These are phyloP conservation scores for Lacanobia oleracea DNA, from an alignment of 2,888 invertebrate species.

Conservation along the genomic window DNA sequence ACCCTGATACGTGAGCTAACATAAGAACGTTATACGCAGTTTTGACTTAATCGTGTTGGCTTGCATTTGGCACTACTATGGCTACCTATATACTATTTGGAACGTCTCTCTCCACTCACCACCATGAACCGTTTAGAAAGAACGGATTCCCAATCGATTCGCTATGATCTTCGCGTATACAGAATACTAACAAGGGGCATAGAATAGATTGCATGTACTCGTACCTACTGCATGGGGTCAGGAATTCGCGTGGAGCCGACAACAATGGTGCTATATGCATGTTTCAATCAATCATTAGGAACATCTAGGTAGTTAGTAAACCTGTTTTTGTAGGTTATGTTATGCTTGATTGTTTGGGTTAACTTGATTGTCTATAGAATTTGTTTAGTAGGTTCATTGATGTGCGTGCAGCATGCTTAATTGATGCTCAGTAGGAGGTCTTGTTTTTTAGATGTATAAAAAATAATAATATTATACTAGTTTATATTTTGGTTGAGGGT, in stretches of 20 bases:
- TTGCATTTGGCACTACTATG: background rate
- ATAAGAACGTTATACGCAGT: background rate
- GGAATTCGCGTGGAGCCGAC: slow-evolving; percentile 52
- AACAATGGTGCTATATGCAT: slow-evolving; percentile 56
- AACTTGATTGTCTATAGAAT: slow-evolving; percentile 26
- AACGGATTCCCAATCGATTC: slow-evolving; percentile 49
- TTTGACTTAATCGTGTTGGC: background rate
- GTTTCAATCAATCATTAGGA: slow-evolving; percentile 39
- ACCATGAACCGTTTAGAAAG: slow-evolving; percentile 55
- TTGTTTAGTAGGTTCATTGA: slow-evolving; percentile 12
- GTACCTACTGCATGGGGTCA: slow-evolving; percentile 7
- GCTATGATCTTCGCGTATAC: slow-evolving; percentile 35
- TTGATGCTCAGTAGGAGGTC: background rate
- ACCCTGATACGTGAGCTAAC: background rate
- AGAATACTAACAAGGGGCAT: slow-evolving; percentile 53
- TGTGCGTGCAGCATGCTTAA: slow-evolving; percentile 20
- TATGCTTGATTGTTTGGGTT: slow-evolving; percentile 41
- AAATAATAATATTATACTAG: background rate
- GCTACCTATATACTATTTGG: slow-evolving; percentile 15
- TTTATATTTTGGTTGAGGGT: background rate
- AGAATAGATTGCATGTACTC: background rate
- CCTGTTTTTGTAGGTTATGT: slow-evolving; percentile 40
- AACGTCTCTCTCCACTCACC: slow-evolving; percentile 22
- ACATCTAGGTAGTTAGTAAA: slow-evolving; percentile 19
- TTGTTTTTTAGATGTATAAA: background rate